phyloP scores from a whole-genome alignment of 2,113 vertebrate species.

The Balaeniceps rex region DNA sequence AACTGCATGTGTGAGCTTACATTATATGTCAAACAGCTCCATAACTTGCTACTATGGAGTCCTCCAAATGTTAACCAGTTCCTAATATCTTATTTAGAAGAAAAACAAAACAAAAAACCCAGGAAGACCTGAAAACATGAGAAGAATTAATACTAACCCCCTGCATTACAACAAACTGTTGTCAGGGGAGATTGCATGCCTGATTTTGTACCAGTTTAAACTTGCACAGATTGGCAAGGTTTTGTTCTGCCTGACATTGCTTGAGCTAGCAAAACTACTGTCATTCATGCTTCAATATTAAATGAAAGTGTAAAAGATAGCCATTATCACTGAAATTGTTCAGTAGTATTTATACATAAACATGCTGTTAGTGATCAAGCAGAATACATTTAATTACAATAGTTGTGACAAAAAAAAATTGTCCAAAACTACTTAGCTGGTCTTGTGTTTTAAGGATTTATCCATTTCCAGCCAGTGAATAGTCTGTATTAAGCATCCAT shows the following conservation, averaged over 20 bases:
- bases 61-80: background rate
- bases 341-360: background rate
- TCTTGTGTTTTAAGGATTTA: background rate
- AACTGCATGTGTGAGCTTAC: background rate
- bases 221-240: background rate
- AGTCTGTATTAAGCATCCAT: background rate
- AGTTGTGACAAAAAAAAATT: background rate
- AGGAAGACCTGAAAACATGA: background rate
- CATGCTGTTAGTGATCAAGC: background rate
- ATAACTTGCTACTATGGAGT: background rate
- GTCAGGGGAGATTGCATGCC: background rate
- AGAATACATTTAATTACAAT: background rate
- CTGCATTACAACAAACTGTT: background rate
- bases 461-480: background rate
- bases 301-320: background rate
- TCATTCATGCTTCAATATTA: background rate
- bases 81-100: background rate
- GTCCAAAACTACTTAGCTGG: background rate
- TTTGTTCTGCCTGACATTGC: background rate
- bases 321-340: background rate
- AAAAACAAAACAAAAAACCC: background rate
- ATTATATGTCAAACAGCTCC: background rate
- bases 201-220: background rate
- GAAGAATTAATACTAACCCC: background rate
- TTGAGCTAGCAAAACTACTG: background rate